Percentiles rank a stretch among this genome's conserved stretches.
Evolutionary conservation across 2,797 vertebrate genomes (phyloP).

Genomic region (Setipinna tenuifilis): DNA sequence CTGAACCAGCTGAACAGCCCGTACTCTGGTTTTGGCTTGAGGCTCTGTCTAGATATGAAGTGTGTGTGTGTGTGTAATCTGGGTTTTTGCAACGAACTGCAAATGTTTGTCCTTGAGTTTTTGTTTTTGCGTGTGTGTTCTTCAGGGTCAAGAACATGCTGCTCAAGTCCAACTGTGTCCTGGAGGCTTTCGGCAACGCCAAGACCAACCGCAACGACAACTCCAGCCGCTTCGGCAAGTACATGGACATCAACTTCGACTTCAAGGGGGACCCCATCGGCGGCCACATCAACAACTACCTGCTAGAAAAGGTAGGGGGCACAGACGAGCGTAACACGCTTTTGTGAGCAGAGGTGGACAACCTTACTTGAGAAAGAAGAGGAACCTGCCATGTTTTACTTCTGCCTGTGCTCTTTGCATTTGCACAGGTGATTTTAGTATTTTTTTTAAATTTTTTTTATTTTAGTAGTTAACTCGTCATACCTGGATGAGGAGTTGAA

Average conservation of each 20-base stretch:
- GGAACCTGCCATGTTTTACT: too few relatives aligned
- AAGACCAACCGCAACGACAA: constrained; percentile 99
- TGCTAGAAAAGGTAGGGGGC: constrained; percentile 91
- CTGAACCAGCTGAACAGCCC: background rate
- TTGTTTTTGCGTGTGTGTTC: too few relatives aligned
- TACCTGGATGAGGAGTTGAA: too few relatives aligned
- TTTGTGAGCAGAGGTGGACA: background rate
- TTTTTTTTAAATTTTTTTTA: too few relatives aligned
- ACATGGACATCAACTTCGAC: constrained; percentile 99
- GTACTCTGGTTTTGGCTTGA: background rate
- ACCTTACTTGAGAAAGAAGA: too few relatives aligned
- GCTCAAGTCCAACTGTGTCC: constrained; percentile 96
- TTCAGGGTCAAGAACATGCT: constrained; percentile 95
- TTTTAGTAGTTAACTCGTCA: too few relatives aligned
- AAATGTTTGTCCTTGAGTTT: too few relatives aligned
- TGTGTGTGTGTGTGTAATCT: too few relatives aligned
- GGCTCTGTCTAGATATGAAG: background rate
- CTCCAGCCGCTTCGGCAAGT: constrained; percentile 97
- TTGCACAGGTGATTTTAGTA: too few relatives aligned
- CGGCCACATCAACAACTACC: constrained; percentile 97
- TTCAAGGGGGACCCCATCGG: constrained; percentile 98
- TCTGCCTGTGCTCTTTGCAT: too few relatives aligned
- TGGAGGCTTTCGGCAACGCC: constrained; percentile 98
- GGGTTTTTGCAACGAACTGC: too few relatives aligned
- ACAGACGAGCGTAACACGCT: background rate